Evolutionary conservation across 2,797 vertebrate genomes (phyloP).

Genomic region (Morus bassanus): DNA sequence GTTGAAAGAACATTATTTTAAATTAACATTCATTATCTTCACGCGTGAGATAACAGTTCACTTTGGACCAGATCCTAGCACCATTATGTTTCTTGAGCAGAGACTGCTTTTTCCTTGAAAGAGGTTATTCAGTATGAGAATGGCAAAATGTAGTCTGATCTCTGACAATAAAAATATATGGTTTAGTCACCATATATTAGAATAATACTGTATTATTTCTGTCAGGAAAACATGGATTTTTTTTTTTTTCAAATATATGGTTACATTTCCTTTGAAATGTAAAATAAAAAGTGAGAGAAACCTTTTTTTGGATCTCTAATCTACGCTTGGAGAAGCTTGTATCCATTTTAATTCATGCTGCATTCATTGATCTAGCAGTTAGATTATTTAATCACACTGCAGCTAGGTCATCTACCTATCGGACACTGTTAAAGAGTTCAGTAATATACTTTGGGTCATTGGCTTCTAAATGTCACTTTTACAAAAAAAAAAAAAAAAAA

Average conservation of each 20-base stretch:
- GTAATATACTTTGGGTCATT: not conserved
- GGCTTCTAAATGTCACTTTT: conserved; percentile 6
- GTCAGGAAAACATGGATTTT: not conserved
- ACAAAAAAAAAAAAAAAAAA: fast-evolving
- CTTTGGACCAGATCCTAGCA: conserved; percentile 50
- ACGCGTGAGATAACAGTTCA: conserved; percentile 47
- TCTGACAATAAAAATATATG: conserved; percentile 12
- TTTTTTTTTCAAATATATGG: not conserved
- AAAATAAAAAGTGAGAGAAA: not conserved
- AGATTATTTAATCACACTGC: conserved; percentile 43
- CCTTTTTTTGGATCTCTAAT: not conserved
- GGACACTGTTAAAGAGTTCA: not conserved
- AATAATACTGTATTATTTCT: not conserved
- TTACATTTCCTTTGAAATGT: not conserved
- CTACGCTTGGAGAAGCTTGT: conserved; percentile 19
- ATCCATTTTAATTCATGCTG: conserved; percentile 57
- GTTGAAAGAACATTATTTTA: conserved; percentile 63
- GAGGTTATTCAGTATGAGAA: not conserved
- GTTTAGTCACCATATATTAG: not conserved
- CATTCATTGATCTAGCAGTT: conserved; percentile 38
- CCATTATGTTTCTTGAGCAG: conserved; percentile 15
- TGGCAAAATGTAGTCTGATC: conserved; percentile 2
- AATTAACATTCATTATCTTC: conserved; percentile 63
- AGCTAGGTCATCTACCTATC: not conserved
- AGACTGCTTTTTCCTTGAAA: conserved; percentile 16